Evolutionary conservation across 2,797 vertebrate genomes (phyloP), one percentile per base, ranked within the genome.

Genomic region (Podarcis lilfordi): DNA sequence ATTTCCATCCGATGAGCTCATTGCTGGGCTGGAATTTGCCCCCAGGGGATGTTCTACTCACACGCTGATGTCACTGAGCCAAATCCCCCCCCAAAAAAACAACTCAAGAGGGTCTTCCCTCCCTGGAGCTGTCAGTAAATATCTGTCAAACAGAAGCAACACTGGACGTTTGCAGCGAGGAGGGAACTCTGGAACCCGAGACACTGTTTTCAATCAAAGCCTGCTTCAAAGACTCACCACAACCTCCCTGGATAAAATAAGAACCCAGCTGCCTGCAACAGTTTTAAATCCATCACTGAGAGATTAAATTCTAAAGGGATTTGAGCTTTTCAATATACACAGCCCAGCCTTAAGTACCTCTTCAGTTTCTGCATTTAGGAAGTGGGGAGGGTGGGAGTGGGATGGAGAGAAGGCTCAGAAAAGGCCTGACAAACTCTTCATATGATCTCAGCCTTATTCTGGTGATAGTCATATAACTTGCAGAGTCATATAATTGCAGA

Each of bases 281-380:
- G 90, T 85, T 94, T 93, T 93, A 94, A 96, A 95, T 94, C 95
- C 93, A 91, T 93, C 95, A 91, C 92, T 0, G 0, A 89, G 91
- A 95, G 94, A 96, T 95, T 96, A 95, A 95, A 96, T 94, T 94
- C 94, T 92, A 93, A 94, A 90, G 92, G 94, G 94, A 95, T 95
- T 95, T 95, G 86, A 89, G 88, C 91, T 95, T 95, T 55, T 95
- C 93, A 92, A 82, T 93, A 95, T 91, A 91, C 93, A 93, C 94
- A 94, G 95, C 92, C 80, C 91, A 93, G 93, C 92, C 93, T 95
- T 94, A 94, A 94, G 91, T 91, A 93, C 91, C 94, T 94, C 93
- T 95, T 96, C 94, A 94, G 95, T 95, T 95, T 95, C 93, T 86
- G 88, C 15, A 0, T 93, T 93, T 80, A 78, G 89, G 84, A 89